Conservation (phyloP, 2,888 invertebrate species). For the Sussaba pulchella region DNA sequence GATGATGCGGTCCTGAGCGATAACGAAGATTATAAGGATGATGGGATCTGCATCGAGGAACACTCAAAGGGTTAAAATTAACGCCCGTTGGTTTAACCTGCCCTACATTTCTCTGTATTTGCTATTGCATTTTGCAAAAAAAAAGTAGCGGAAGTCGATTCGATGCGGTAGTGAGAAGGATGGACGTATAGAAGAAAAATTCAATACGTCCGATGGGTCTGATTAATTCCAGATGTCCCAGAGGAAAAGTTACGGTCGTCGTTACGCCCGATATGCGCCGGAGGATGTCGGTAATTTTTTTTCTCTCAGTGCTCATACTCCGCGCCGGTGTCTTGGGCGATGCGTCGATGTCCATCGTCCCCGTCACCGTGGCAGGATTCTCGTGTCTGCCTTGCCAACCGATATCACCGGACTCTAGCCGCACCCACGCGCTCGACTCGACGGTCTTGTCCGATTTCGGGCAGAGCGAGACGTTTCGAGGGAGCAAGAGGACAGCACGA, state of each 20-base stretch:
- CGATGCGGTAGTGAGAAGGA: slow-evolving; percentile 25
- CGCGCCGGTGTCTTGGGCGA: slow-evolving; percentile 21
- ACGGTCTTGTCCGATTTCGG: slow-evolving; percentile 54
- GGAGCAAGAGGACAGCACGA: neutral
- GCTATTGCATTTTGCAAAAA: slow-evolving; percentile 26
- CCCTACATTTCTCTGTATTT: slow-evolving; percentile 27
- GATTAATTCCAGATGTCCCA: slow-evolving; percentile 73
- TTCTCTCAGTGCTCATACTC: slow-evolving; percentile 25
- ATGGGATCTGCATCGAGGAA: slow-evolving; percentile 57
- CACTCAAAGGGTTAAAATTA: slow-evolving; percentile 22
- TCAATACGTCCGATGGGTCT: slow-evolving; percentile 64
- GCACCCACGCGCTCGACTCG: slow-evolving; percentile 55
- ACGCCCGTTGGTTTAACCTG: slow-evolving; percentile 53
- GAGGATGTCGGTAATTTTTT: slow-evolving; percentile 47
- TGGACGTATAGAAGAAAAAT: slow-evolving; percentile 34
- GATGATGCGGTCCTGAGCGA: slow-evolving; percentile 64
- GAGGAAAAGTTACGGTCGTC: slow-evolving; percentile 70
- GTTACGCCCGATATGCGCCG: slow-evolving; percentile 69
- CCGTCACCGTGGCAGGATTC: slow-evolving; percentile 33
- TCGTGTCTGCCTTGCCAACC: slow-evolving; percentile 18
- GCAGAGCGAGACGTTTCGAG: slow-evolving; percentile 14
- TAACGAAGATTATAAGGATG: slow-evolving; percentile 63
- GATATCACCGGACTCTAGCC: slow-evolving; percentile 52
- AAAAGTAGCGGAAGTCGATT: slow-evolving; percentile 18
- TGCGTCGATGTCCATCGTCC: slow-evolving; percentile 52